phyloP scores from a whole-genome alignment of 2,113 vertebrate species.

The Coregonus clupeaformis region DNA sequence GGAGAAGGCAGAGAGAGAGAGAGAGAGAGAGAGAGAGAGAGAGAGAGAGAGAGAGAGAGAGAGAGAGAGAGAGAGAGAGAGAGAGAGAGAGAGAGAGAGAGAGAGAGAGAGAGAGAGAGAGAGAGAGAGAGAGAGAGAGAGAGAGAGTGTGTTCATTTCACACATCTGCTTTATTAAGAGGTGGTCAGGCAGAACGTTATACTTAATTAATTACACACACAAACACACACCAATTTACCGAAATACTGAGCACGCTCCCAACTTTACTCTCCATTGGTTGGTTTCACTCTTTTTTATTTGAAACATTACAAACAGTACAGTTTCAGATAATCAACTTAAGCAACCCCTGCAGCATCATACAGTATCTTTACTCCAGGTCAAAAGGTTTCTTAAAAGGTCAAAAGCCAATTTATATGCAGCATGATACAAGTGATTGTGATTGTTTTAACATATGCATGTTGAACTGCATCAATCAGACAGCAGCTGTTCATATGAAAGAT shows the following conservation, averaged over 20 bases:
- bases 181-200: not conserved
- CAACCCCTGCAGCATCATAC: not conserved
- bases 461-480: conserved; percentile 2
- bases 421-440: not conserved
- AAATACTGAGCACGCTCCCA: not conserved
- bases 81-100: no score
- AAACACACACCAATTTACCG: not conserved
- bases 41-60: no score
- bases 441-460: conserved; percentile 8
- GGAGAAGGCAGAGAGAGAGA: no score
- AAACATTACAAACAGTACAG: not conserved
- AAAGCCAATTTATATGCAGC: not conserved
- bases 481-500: conserved; percentile 15
- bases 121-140: no score
- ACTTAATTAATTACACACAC: not conserved
- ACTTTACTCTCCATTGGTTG: not conserved
- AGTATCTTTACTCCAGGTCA: not conserved
- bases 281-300: no score
- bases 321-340: not conserved
- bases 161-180: not conserved
- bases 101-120: no score
- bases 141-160: not conserved
- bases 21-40: no score
- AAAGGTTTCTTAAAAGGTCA: not conserved
- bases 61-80: no score